These are phyloP conservation scores for Pelosia muscerda DNA, from an alignment of 2,888 invertebrate species.

Conservation along the genomic window DNA sequence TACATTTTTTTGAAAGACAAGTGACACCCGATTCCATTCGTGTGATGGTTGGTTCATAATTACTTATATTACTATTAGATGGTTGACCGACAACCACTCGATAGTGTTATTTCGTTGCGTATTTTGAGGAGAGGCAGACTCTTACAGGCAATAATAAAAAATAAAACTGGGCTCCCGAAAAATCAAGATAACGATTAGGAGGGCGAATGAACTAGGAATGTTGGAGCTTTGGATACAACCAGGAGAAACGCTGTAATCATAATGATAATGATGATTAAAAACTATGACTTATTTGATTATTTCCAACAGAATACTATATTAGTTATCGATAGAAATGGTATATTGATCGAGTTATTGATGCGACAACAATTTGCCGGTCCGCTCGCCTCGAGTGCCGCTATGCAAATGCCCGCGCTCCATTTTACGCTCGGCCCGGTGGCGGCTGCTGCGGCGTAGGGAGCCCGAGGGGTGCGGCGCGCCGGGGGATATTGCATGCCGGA, in stretches of 20 bases:
- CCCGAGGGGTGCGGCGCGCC: conserved; percentile 42
- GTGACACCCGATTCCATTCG: not conserved
- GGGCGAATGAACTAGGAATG: too few species aligned
- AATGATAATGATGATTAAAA: not conserved
- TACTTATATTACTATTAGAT: not conserved
- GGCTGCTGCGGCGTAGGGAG: conserved; percentile 52
- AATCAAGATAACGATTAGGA: too few species aligned
- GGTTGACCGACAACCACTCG: not conserved
- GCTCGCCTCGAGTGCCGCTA: conserved; percentile 79
- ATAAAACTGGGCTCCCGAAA: too few species aligned
- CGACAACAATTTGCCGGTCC: conserved; percentile 85
- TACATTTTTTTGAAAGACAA: not conserved
- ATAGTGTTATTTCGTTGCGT: not conserved
- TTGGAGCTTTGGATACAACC: too few species aligned
- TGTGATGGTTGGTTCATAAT: not conserved
- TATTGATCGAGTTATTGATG: conserved; percentile 83
- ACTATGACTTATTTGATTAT: not conserved
- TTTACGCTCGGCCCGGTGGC: conserved; percentile 75
- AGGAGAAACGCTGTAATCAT: too few species aligned
- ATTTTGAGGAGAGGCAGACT: not conserved
- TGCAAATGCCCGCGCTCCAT: conserved; percentile 83
- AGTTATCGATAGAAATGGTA: conserved; percentile 67
- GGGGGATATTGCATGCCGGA: conserved; percentile 73
- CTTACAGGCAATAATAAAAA: too few species aligned
- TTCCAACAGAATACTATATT: conserved; percentile 33